These are phyloP conservation scores for Tachuris rubrigastra DNA, from an alignment of 2,113 vertebrate genomes.

Conservation along the genomic window DNA sequence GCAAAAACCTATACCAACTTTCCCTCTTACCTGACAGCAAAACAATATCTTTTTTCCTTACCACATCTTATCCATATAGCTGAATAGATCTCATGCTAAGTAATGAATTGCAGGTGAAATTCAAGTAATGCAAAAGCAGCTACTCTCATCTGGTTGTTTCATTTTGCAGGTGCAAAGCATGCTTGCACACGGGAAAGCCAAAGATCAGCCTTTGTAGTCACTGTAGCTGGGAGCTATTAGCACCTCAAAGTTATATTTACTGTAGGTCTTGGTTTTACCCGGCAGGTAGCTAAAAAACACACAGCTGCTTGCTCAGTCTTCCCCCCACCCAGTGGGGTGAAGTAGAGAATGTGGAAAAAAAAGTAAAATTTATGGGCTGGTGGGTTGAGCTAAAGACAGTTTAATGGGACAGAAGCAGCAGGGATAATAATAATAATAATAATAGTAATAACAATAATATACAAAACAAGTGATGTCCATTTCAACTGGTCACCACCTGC, in stretches of 20 bases:
- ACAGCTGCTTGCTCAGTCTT: neutral
- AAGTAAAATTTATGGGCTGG: neutral
- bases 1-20: neutral
- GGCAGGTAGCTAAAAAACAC: neutral
- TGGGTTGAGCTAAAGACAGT: neutral
- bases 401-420: neutral
- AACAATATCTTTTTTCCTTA: neutral
- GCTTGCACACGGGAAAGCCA: neutral
- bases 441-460: neutral
- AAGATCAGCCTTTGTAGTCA: neutral
- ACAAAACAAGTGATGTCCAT: neutral
- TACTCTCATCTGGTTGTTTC: neutral
- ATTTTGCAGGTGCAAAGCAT: neutral
- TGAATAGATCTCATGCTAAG: neutral
- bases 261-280: neutral
- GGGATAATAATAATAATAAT: neutral
- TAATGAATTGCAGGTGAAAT: neutral
- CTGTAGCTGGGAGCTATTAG: neutral
- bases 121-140: neutral
- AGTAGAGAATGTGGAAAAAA: neutral
- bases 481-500: neutral
- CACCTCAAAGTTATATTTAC: neutral
- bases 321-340: neutral
- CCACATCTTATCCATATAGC: neutral
- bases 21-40: neutral